A percentile compares a stretch with the other conserved stretches of the same genome.
These are phyloP conservation scores for Sapajus apella DNA, from an alignment of 2,113 vertebrate species.

Conservation along the genomic window DNA sequence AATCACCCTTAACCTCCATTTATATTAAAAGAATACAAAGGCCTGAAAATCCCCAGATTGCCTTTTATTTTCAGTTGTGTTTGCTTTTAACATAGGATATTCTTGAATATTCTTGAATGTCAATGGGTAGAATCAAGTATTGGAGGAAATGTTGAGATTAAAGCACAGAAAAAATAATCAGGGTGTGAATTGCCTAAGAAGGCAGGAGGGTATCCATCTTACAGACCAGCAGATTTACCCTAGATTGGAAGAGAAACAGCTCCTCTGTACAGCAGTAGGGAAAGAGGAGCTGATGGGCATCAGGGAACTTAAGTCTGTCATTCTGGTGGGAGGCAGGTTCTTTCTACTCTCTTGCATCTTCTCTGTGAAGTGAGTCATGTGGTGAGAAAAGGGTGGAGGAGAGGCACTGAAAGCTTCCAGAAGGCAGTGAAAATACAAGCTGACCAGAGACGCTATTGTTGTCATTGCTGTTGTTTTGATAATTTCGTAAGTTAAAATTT, in stretches of 20 bases:
- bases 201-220: not conserved
- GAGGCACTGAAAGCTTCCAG: not conserved
- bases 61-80: not conserved
- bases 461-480: not conserved
- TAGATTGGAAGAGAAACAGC: not conserved
- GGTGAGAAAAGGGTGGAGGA: not conserved
- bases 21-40: not conserved
- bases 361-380: not conserved
- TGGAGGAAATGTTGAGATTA: not conserved
- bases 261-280: not conserved
- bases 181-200: not conserved
- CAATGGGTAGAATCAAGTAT: not conserved
- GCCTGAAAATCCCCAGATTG: not conserved
- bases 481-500: constrained; percentile 19
- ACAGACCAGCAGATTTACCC: not conserved
- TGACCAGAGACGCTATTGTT: not conserved
- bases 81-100: not conserved
- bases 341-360: not conserved
- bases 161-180: not conserved
- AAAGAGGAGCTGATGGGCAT: not conserved
- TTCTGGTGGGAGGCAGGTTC: not conserved
- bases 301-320: not conserved
- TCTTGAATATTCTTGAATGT: not conserved
- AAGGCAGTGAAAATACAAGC: not conserved
- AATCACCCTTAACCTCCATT: not conserved